These are phyloP conservation scores for Denticeps clupeoides DNA, from an alignment of 2,797 vertebrate species.

Conservation along the genomic window DNA sequence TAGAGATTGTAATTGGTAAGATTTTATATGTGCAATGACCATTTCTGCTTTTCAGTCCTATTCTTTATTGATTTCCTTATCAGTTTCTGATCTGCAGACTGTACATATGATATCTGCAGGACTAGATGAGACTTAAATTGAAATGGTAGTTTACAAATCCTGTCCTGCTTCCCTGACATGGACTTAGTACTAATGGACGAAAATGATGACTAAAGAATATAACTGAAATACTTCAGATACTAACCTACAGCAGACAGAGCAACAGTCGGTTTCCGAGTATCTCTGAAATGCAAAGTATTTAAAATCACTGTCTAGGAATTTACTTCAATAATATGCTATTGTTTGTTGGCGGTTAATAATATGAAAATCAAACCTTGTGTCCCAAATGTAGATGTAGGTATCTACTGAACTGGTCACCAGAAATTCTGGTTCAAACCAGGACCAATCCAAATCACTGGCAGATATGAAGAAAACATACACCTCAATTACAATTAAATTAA, in stretches of 20 bases:
- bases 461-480: too few species aligned
- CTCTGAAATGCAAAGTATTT: slow-evolving; percentile 63
- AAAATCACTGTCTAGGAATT: neutral
- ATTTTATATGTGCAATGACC: too few species aligned
- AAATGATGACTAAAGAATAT: neutral
- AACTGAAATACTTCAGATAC: slow-evolving; percentile 32
- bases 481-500: too few species aligned
- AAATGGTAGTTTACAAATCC: too few species aligned
- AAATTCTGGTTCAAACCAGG: slow-evolving; percentile 84
- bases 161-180: too few species aligned
- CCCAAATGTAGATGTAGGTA: slow-evolving; percentile 98
- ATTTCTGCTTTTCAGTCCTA: too few species aligned
- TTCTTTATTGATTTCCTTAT: too few species aligned
- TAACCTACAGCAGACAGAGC: slow-evolving; percentile 88
- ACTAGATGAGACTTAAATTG: too few species aligned
- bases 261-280: slow-evolving; percentile 82
- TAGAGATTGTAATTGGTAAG: too few species aligned
- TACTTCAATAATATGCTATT: neutral
- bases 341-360: too few species aligned
- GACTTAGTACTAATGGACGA: neutral
- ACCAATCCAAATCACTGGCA: slow-evolving; percentile 90
- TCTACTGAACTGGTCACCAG: slow-evolving; percentile 95
- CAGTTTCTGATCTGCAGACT: too few species aligned
- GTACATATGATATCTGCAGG: too few species aligned
- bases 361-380: slow-evolving; percentile 87